Conservation (phyloP, 2,888 invertebrate genomes). For the Flexamia atlantica region DNA sequence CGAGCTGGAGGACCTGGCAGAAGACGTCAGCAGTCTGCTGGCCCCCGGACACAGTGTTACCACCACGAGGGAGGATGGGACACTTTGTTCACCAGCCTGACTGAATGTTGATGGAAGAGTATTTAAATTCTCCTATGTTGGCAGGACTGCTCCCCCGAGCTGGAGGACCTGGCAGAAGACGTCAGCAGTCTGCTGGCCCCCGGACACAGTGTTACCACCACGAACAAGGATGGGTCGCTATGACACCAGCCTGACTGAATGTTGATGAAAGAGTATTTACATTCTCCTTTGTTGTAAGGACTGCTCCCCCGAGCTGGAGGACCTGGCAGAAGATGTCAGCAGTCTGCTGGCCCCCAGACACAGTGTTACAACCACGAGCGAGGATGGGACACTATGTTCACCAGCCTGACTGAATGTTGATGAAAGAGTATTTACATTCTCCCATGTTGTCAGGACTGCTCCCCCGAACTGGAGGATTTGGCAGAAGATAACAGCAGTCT, state of each 20-base stretch:
- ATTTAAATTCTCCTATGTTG: constrained; percentile 5
- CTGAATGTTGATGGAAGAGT: too few species aligned
- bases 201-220: constrained; percentile 75
- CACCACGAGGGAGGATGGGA: too few species aligned
- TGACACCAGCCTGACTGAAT: too few species aligned
- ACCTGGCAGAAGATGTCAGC: constrained; percentile 77
- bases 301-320: constrained; percentile 80
- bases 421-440: too few species aligned
- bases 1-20: constrained; percentile 80
- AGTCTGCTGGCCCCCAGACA: constrained; percentile 73
- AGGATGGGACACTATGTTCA: too few species aligned
- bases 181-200: constrained; percentile 76
- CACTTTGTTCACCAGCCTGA: too few species aligned
- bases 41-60: constrained; percentile 67
- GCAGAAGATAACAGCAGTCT: constrained; percentile 76
- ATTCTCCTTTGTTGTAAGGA: constrained; percentile 76
- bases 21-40: constrained; percentile 75
- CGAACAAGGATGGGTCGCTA: constrained; percentile 84
- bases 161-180: constrained; percentile 78
- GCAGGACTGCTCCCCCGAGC: constrained; percentile 80
- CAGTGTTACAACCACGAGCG: too few species aligned
- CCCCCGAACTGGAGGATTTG: constrained; percentile 80
- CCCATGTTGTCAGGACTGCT: constrained; percentile 77
- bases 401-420: too few species aligned
- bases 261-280: too few species aligned